Conservation (phyloP, 2,113 vertebrate genomes). For the Zosterops hypoxanthus region DNA sequence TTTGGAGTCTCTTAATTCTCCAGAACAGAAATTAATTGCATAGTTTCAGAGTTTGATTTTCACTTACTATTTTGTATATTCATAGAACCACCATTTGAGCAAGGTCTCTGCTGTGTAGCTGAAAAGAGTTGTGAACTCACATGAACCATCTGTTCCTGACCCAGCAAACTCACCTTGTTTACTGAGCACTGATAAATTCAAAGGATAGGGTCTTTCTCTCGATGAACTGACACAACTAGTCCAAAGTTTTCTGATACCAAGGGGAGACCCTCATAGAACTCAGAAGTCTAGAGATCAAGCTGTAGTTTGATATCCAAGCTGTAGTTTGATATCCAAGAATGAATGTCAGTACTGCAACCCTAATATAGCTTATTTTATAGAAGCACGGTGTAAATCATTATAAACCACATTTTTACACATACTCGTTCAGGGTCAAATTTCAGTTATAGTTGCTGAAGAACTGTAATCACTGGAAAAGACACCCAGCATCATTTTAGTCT, state of each 20-base stretch:
- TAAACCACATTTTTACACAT: background rate
- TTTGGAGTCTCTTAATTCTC: slow-evolving; percentile 43
- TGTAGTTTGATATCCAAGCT: background rate
- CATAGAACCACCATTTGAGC: background rate
- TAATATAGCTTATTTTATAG: background rate
- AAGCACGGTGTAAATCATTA: background rate
- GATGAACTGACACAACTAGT: background rate
- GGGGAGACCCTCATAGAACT: background rate
- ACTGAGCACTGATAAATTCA: background rate
- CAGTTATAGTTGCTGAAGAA: background rate
- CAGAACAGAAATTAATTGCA: slow-evolving; percentile 6
- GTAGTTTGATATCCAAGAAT: background rate
- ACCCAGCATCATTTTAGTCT: background rate
- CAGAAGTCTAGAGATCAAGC: background rate
- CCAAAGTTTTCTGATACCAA: background rate
- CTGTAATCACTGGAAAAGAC: background rate
- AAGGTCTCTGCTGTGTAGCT: background rate
- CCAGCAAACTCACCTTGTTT: background rate
- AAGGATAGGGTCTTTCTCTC: background rate
- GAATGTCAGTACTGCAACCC: background rate
- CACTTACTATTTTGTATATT: background rate
- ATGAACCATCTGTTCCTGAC: background rate
- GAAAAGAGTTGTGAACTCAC: background rate
- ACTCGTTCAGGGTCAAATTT: background rate
- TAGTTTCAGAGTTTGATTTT: slow-evolving; percentile 32